phyloP scores from a whole-genome alignment of 1,140 invertebrate species.

The Oryctes rhinoceros region DNA sequence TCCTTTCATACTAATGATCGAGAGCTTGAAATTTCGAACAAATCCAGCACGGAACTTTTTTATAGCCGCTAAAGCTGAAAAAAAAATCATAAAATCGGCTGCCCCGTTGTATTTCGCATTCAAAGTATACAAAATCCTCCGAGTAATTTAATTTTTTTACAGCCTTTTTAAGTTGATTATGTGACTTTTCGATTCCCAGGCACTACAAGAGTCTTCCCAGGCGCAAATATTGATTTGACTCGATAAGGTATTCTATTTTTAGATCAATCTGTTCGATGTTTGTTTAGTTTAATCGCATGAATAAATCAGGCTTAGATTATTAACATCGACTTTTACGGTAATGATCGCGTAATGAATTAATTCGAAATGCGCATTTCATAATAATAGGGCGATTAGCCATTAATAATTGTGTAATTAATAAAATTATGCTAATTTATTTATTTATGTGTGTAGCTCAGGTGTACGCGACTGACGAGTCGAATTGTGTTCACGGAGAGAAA shows the following conservation, averaged over 20 bases:
- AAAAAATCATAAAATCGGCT: too few species aligned
- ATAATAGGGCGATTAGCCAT: conserved; percentile 32
- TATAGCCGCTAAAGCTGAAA: too few species aligned
- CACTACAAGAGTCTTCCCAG: too few species aligned
- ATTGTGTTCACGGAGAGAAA: neutral
- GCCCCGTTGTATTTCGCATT: too few species aligned
- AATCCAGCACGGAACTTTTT: too few species aligned
- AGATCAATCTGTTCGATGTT: neutral
- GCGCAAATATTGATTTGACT: neutral
- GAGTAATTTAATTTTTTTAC: too few species aligned
- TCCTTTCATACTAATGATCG: too few species aligned
- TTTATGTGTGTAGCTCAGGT: conserved; percentile 5
- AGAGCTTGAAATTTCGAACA: too few species aligned
- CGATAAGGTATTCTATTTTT: conserved; percentile 2
- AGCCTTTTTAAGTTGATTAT: too few species aligned
- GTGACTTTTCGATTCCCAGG: too few species aligned
- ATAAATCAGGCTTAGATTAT: neutral
- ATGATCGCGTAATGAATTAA: conserved; percentile 8
- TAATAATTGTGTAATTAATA: conserved; percentile 39
- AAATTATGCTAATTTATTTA: conserved; percentile 41
- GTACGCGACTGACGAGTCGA: neutral
- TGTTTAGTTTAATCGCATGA: conserved; percentile 9
- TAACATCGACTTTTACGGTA: conserved; percentile 18
- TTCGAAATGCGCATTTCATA: conserved; percentile 29
- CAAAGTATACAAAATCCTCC: too few species aligned